A percentile compares a stretch with the other conserved stretches of the same genome.
Evolutionary conservation across 92 coral and sea anemone genomes (phyloP).

Genomic region (Bergia sp.): DNA sequence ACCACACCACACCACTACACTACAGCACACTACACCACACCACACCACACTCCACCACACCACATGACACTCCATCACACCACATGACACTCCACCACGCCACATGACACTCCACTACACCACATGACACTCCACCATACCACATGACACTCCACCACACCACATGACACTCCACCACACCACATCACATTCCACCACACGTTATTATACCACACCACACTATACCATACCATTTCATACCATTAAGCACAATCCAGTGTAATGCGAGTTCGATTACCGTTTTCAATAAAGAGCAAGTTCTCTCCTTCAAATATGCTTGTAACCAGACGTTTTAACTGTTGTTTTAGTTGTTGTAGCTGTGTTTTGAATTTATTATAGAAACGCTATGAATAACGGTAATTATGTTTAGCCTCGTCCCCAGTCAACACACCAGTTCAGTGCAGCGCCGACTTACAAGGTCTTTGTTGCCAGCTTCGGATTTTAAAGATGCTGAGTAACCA

Average conservation of each 20-base stretch:
- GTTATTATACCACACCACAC: too few relatives aligned
- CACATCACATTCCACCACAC: neutral
- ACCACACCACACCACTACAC: neutral
- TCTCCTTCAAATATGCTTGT: too few relatives aligned
- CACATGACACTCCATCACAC: neutral
- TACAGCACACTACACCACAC: conserved; percentile 1
- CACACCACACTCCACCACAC: neutral
- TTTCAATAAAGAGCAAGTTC: neutral
- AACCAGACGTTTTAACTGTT: neutral
- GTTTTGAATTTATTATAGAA: too few relatives aligned
- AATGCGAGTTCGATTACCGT: neutral
- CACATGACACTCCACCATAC: neutral
- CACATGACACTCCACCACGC: too few relatives aligned
- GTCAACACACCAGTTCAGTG: neutral
- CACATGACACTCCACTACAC: neutral
- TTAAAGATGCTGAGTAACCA: neutral
- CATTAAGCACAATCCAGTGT: too few relatives aligned
- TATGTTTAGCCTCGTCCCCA: neutral
- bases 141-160: neutral
- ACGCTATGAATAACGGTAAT: neutral
- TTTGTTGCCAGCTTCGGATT: neutral
- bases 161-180: neutral
- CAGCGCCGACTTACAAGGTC: neutral
- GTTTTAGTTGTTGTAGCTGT: neutral
- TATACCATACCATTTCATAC: too few relatives aligned